Base-by-base conservation (phyloP, 2,797 vertebrate genomes). In the Acrossocheilus fasciatus region DNA sequence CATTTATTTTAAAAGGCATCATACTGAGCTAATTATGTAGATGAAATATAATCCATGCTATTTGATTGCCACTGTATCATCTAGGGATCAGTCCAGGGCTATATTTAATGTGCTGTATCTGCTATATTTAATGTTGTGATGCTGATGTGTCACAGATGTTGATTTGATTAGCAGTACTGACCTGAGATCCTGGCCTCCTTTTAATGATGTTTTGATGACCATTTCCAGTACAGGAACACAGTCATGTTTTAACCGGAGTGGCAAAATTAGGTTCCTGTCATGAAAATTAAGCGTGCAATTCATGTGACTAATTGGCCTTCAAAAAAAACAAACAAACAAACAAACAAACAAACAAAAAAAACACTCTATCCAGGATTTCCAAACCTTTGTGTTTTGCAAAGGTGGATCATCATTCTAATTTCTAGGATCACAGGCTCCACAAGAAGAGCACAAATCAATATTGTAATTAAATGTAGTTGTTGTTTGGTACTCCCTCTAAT, bases 401-500 rank as follows among this genome's bases (percentile, higher is more conserved):
- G n/a, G 39, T 54, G 54, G 52, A 64, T n/a, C 39, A 70, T 69
- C 36, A 11, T 11, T 39, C 4, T 12, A 52, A 52, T 85, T 85
- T 64, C 69, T 57, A 68, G 54, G 78, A 80, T 34, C 54, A 57
- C 78, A 77, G 52, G 14, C 73, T 73, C 50, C 73, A 52, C 64
- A 59, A 81, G 66, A 86, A 39, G 66, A 64, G 78, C 72, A 73
- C 79, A 89, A 87, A 88, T 88, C 85, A 81, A 54, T 83, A 52
- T 45, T 59, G 62, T 88, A 83, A 89, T 88, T 73, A 87, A 89
- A 86, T 86, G 83, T 86, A 64, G 81, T 86, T 87, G 83, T 74
- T 88, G 83, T 86, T 90, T 82, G 83, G 85, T 78, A 12, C 76
- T 74, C 82, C 69, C 79, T 81, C 83, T 89, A 89, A 91, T 91